Conservation (phyloP, 2,888 invertebrate genomes). For the Entomobrya proxima region DNA sequence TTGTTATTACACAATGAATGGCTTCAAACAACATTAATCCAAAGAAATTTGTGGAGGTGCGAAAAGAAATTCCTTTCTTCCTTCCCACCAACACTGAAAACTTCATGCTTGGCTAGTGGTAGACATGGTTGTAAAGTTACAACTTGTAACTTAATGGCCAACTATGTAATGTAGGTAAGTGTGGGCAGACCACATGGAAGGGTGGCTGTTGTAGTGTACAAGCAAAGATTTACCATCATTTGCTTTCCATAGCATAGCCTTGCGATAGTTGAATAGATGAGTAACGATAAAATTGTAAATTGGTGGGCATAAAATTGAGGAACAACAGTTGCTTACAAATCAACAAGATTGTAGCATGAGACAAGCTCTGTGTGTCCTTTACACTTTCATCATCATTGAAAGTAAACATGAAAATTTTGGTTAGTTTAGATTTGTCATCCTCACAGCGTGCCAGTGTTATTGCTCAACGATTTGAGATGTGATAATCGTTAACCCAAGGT, state of each 20-base stretch:
- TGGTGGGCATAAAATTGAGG: background rate
- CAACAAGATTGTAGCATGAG: background rate
- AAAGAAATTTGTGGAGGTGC: conserved; percentile 21
- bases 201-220: background rate
- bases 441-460: background rate
- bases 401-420: background rate
- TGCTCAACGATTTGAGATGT: background rate
- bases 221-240: background rate
- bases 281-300: background rate
- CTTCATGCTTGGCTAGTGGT: background rate
- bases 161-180: background rate
- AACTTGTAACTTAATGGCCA: background rate
- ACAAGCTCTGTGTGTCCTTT: background rate
- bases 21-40: conserved; percentile 6
- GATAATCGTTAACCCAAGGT: conserved; percentile 51
- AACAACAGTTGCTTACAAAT: background rate
- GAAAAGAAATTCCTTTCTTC: conserved; percentile 23
- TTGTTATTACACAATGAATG: background rate
- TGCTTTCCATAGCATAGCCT: background rate
- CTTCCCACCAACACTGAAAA: conserved; percentile 31
- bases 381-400: conserved; percentile 38
- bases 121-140: background rate
- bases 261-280: background rate
- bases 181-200: background rate
- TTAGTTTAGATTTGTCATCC: background rate